phyloP scores from a whole-genome alignment of 2,113 vertebrate genomes.

The Octodon degus region DNA sequence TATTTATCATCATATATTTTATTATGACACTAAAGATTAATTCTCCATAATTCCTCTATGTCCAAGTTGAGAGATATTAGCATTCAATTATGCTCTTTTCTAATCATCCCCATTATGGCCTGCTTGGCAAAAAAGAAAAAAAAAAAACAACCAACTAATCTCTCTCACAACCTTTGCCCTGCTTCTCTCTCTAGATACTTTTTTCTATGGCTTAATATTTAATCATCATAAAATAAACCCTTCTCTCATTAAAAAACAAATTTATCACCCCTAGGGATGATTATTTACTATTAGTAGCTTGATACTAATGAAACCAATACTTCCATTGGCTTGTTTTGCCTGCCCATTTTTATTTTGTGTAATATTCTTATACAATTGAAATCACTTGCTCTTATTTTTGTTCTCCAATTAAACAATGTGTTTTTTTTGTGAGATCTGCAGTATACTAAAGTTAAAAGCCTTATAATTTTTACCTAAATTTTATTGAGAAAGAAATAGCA shows the following conservation, averaged over 20 bases:
- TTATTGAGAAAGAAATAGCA: too few species aligned
- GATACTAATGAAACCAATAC: conserved; percentile 52
- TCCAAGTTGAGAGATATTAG: conserved; percentile 60
- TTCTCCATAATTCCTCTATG: conserved; percentile 60
- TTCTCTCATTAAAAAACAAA: conserved; percentile 67
- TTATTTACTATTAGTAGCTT: conserved; percentile 68
- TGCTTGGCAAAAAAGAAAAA: conserved; percentile 20
- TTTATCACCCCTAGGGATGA: conserved; percentile 54
- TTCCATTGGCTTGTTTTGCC: conserved; percentile 39
- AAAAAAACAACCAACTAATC: conserved; percentile 41
- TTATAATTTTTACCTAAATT: neutral
- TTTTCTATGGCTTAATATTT: conserved; percentile 65
- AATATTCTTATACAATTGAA: conserved; percentile 32
- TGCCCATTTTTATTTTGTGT: neutral
- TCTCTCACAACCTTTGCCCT: conserved; percentile 66
- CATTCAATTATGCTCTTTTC: conserved; percentile 69
- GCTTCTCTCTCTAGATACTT: conserved; percentile 68
- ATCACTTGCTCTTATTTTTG: conserved; percentile 1
- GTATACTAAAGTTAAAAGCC: conserved; percentile 24
- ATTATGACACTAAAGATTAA: conserved; percentile 61
- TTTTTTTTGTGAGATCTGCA: conserved; percentile 50
- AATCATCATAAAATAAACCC: conserved; percentile 76
- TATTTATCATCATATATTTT: conserved; percentile 74
- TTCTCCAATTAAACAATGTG: neutral
- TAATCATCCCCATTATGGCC: conserved; percentile 62